These are phyloP conservation scores for Corvus hawaiiensis DNA, from an alignment of 2,113 vertebrate genomes.

Conservation along the genomic window DNA sequence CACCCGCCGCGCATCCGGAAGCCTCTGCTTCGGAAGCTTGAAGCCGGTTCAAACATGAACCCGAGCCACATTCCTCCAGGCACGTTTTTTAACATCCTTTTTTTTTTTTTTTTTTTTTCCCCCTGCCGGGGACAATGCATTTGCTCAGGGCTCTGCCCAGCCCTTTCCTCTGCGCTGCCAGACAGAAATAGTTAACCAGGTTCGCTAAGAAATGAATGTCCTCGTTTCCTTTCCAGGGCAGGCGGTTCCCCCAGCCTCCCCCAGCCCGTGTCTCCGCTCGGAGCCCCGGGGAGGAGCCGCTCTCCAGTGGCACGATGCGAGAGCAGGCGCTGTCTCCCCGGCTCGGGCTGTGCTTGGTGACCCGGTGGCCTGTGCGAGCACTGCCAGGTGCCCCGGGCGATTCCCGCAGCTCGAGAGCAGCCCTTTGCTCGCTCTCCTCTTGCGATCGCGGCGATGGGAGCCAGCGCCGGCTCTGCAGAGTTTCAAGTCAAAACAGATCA, in stretches of 20 bases:
- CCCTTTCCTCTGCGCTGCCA: background rate
- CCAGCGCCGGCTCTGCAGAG: background rate
- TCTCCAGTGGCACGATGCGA: background rate
- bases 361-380: background rate
- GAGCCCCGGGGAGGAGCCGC: background rate
- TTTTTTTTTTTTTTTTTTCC: background rate
- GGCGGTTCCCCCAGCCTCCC: background rate
- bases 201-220: background rate
- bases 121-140: background rate
- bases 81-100: background rate
- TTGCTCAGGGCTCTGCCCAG: background rate
- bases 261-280: background rate
- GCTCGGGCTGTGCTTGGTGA: background rate
- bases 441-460: accelerated
- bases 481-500: background rate
- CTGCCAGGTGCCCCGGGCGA: background rate
- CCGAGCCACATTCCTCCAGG: background rate
- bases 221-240: background rate
- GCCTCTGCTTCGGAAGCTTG: background rate
- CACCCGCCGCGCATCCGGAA: accelerated
- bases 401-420: background rate
- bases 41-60: accelerated
- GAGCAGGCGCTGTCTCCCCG: background rate
- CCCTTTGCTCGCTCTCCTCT: background rate
- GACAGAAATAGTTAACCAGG: background rate